Evolutionary conservation across 2,888 invertebrate species (phyloP).

Genomic region (Campopleginae sp.): DNA sequence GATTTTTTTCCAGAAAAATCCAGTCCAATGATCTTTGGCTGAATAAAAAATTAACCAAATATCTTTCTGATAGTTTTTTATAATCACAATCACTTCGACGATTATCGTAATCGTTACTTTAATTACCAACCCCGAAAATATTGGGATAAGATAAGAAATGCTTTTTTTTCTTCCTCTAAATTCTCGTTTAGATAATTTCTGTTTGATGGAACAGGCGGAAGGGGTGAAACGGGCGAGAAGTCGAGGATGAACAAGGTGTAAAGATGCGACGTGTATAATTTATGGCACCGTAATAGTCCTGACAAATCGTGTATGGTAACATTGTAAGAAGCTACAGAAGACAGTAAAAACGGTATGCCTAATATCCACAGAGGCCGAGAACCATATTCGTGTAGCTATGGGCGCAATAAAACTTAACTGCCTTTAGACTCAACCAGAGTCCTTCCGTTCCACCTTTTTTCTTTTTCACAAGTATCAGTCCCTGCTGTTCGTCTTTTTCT

Average conservation of each 20-base stretch:
- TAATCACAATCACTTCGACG: too few species aligned
- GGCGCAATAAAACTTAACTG: constrained; percentile 81
- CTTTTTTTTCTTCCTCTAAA: not conserved
- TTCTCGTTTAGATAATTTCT: constrained; percentile 44
- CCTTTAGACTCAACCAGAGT: constrained; percentile 70
- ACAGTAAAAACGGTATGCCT: constrained; percentile 79
- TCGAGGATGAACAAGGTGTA: constrained; percentile 68
- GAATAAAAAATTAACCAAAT: not conserved
- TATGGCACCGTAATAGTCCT: constrained; percentile 80
- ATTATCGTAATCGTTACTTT: not conserved
- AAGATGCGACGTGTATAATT: constrained; percentile 75
- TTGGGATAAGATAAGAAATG: not conserved
- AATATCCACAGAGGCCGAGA: constrained; percentile 66
- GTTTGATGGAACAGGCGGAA: constrained; percentile 10
- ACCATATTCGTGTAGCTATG: constrained; percentile 60
- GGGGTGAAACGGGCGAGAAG: constrained; percentile 25
- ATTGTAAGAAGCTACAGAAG: constrained; percentile 77
- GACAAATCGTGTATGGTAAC: constrained; percentile 83
- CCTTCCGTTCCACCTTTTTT: constrained; percentile 60
- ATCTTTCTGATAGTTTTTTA: too few species aligned
- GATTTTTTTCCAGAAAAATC: not conserved
- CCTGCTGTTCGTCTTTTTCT: constrained; percentile 2
- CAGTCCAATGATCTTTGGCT: not conserved
- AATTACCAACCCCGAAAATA: not conserved
- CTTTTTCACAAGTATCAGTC: constrained; percentile 38